phyloP scores from a whole-genome alignment of 2,888 invertebrate genomes.

The Hecatera dysodea region DNA sequence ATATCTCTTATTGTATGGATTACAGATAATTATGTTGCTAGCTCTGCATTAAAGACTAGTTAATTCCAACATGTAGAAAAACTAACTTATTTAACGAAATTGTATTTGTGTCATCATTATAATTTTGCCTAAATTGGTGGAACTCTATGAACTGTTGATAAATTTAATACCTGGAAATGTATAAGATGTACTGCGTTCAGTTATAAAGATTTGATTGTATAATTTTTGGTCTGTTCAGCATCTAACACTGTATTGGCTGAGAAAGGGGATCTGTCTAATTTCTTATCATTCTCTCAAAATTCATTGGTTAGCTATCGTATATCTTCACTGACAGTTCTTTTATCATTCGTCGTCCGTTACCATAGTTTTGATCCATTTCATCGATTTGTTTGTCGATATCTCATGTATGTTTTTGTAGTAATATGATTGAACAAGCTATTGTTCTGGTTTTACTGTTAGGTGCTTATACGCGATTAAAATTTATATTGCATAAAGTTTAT shows the following conservation, averaged over 20 bases:
- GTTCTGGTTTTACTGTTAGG: background rate
- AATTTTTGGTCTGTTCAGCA: background rate
- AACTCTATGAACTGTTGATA: too few relatives aligned
- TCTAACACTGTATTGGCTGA: background rate
- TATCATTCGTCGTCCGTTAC: background rate
- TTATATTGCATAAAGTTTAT: background rate
- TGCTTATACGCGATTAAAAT: background rate
- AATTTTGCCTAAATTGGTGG: too few relatives aligned
- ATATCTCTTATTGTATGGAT: conserved; percentile 12
- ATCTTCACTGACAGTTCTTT: background rate
- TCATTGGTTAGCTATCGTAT: background rate
- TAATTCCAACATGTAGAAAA: too few relatives aligned
- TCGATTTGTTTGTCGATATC: background rate
- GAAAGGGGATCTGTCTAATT: background rate
- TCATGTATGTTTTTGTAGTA: too few relatives aligned
- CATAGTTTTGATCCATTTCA: background rate
- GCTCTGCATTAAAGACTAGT: background rate
- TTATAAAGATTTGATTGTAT: too few relatives aligned
- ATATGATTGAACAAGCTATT: too few relatives aligned
- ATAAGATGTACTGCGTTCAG: too few relatives aligned
- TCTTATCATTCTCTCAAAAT: background rate
- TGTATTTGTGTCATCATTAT: too few relatives aligned
- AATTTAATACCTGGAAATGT: too few relatives aligned
- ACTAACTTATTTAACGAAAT: too few relatives aligned
- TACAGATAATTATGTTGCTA: conserved; percentile 13